Evolutionary conservation across 2,797 vertebrate genomes (phyloP).

Genomic region (Xiphorhynchus erythropygius): DNA sequence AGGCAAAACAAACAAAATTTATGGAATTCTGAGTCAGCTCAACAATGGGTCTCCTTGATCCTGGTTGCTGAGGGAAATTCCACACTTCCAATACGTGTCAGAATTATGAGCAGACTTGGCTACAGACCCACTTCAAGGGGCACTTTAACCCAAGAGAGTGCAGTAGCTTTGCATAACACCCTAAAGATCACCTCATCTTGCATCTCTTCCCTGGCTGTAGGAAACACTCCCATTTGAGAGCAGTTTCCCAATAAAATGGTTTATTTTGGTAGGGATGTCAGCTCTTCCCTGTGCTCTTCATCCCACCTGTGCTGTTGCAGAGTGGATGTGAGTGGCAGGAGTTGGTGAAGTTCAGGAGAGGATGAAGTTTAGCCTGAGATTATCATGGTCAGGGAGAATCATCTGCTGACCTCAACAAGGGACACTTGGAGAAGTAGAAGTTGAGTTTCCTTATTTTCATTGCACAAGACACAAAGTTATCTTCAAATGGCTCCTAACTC

Average conservation of each 20-base stretch:
- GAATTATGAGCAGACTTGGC: neutral
- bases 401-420: neutral
- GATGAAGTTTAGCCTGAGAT: neutral
- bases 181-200: neutral
- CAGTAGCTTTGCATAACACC: neutral
- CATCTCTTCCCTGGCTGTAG: neutral
- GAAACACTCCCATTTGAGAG: neutral
- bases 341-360: neutral
- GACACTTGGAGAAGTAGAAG: neutral
- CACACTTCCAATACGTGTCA: neutral
- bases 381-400: neutral
- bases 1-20: neutral
- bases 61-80: neutral
- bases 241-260: neutral
- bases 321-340: neutral
- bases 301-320: neutral
- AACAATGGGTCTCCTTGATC: neutral
- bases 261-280: neutral
- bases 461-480: neutral
- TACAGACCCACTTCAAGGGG: neutral
- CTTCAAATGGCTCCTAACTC: neutral
- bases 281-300: neutral
- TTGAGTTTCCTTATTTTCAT: neutral
- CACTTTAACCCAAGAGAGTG: neutral
- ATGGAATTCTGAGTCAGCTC: neutral